phyloP scores from a whole-genome alignment of 2,888 invertebrate genomes.

The Disparrhopalites patrizii region DNA sequence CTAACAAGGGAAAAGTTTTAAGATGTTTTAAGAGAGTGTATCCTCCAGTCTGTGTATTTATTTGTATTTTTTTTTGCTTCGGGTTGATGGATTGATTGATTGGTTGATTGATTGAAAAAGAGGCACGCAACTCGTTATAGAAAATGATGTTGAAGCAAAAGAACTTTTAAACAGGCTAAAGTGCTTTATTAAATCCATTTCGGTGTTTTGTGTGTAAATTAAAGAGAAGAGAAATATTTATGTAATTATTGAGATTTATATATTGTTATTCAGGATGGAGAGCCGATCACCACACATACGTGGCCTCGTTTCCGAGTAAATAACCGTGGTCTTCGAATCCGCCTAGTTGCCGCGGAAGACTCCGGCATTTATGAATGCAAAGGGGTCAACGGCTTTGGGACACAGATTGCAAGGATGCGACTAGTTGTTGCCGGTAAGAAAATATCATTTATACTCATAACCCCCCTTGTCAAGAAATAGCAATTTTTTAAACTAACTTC shows the following conservation, averaged over 20 bases:
- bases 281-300: slow-evolving; percentile 41
- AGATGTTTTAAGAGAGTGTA: not conserved
- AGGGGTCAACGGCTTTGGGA: slow-evolving; percentile 47
- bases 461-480: too few relatives aligned
- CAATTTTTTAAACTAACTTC: too few relatives aligned
- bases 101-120: slow-evolving; percentile 2
- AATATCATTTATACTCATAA: too few relatives aligned
- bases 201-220: slow-evolving; percentile 8
- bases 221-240: slow-evolving; percentile 9
- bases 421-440: slow-evolving; percentile 46
- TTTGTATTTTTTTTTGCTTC: not conserved
- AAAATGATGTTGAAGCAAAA: not conserved
- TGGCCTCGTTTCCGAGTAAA: slow-evolving; percentile 45
- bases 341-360: slow-evolving; percentile 38
- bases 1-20: too few relatives aligned
- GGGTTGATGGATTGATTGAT: too few relatives aligned
- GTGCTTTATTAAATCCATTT: slow-evolving; percentile 16
- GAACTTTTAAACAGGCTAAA: too few relatives aligned
- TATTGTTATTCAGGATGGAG: slow-evolving; percentile 44
- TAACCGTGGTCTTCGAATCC: slow-evolving; percentile 40
- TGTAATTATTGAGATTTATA: not conserved
- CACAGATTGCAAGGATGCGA: slow-evolving; percentile 42
- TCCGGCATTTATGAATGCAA: slow-evolving; percentile 47
- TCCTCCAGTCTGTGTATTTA: slow-evolving; percentile 8
- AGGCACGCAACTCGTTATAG: not conserved